Base-by-base conservation (phyloP, 2,113 vertebrate species). In the Dicentrarchus labrax region DNA sequence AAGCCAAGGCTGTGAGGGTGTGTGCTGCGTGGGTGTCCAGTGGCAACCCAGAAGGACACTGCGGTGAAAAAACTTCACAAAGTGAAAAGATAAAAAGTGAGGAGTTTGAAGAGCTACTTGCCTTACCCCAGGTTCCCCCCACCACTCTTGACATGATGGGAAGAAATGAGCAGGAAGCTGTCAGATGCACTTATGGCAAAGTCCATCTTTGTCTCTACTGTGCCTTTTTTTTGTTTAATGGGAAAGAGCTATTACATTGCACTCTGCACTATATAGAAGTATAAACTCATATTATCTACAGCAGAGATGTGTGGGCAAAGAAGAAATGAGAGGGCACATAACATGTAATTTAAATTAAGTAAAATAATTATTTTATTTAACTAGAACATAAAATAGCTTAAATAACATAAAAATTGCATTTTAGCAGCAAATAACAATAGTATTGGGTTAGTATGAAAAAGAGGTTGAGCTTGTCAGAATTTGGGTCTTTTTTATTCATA, bases 61-160 rank as follows among this genome's bases (percentile, higher is more conserved):
- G 8, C 19, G 21, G 43, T 53, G 61, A 72, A 77, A 72, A 77
- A 70, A 65, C 50, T 64, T 64, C 45, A 38, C 24, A 45, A 47
- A 19, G 50, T 50, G 17, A 5, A 64, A 68, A 78, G 74, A 81
- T 59, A 77, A 72, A 30, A 81, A 72, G 61, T 51, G 59, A 51
- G 8, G 19, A 41, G 43, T 36, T 38, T 66, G 3, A 72, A 60
- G 8, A 47, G 19, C 41, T 56, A 43, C 57, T 70, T 59, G 17
- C 21, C 71, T 41, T 24, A 72, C 48, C 56, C 56, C 3, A 4
- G 48, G 59, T 21, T 5, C 24, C 30, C 60, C 61, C 15, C 7
- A 15, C 56, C 41, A 47, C 8, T 54, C 57, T 19, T 57, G 19
- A 65, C 66, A 64, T 43, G 12, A 43, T 22, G 41, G 0, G 2